Conservation (phyloP, 2,888 invertebrate species). For the Torymus tubicola region DNA sequence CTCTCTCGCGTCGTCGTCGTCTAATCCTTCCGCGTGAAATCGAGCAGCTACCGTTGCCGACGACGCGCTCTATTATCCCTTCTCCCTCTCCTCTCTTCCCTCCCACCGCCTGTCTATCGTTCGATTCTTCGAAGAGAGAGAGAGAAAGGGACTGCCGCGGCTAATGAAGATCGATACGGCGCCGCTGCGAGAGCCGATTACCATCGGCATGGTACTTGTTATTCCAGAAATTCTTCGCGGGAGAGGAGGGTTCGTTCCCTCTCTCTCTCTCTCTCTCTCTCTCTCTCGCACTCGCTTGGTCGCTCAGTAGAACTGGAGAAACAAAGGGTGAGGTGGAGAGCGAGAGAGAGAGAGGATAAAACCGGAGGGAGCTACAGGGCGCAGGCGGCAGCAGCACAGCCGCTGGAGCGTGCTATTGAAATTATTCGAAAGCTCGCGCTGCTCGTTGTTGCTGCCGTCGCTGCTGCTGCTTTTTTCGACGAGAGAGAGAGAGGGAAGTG, state of each 20-base stretch:
- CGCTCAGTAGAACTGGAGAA: not conserved
- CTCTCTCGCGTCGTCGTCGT: not conserved
- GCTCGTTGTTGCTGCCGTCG: too few relatives aligned
- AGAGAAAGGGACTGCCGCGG: not conserved
- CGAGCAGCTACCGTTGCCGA: too few relatives aligned
- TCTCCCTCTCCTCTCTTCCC: not conserved
- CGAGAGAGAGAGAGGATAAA: not conserved
- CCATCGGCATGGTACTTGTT: slow-evolving; percentile 34
- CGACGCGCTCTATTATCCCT: too few relatives aligned
- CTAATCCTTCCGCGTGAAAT: not conserved
- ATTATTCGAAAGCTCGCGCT: slow-evolving; percentile 24
- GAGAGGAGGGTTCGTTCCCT: not conserved
- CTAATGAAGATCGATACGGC: slow-evolving; percentile 52
- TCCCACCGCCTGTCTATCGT: too few relatives aligned
- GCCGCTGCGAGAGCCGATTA: slow-evolving; percentile 28
- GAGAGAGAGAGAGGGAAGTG: too few relatives aligned
- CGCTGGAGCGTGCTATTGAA: slow-evolving; percentile 24
- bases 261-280: not conserved
- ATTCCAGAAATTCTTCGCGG: slow-evolving; percentile 24
- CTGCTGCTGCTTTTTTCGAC: too few relatives aligned
- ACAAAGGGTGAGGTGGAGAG: not conserved
- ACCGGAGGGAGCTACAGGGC: too few relatives aligned
- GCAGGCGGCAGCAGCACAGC: not conserved
- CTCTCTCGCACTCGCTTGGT: not conserved
- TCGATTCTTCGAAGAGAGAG: too few relatives aligned